phyloP scores from a whole-genome alignment of 2,888 invertebrate species.

The Athalia rosae region DNA sequence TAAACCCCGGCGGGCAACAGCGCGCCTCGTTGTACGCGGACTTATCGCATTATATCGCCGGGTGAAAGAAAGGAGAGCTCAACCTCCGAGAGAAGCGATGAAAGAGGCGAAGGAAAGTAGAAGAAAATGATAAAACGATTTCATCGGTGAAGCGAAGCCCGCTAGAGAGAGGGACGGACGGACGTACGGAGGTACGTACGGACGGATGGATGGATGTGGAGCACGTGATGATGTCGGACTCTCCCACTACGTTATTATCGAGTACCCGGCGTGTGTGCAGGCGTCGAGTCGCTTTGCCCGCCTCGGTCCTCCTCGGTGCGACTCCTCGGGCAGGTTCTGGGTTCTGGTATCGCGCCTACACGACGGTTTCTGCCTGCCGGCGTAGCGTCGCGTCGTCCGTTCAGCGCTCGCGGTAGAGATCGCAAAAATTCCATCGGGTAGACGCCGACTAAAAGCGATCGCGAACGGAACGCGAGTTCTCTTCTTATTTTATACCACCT shows the following conservation, averaged over 20 bases:
- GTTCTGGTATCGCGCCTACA: slow-evolving; percentile 15
- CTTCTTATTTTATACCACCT: no score
- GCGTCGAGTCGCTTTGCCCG: background rate
- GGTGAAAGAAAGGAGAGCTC: no score
- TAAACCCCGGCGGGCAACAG: no score
- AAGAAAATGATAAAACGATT: no score
- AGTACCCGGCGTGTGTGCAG: background rate
- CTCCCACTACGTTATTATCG: background rate
- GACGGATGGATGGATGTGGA: background rate
- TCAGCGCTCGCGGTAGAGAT: slow-evolving; percentile 2
- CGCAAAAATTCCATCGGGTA: slow-evolving; percentile 37
- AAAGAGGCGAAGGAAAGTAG: no score
- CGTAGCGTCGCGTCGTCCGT: background rate
- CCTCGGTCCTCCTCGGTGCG: background rate
- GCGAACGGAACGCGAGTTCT: background rate
- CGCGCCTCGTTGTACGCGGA: no score
- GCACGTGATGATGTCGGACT: background rate
- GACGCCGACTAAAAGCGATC: slow-evolving; percentile 25
- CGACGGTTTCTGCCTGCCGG: slow-evolving; percentile 15
- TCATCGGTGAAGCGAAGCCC: no score
- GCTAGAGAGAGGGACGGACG: no score
- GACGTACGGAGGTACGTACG: no score
- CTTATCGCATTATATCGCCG: no score
- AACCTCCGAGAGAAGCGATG: no score
- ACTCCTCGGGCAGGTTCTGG: background rate